Evolutionary conservation across 1,140 invertebrate species (phyloP).

Genomic region (Pseudobourletiella spinata): DNA sequence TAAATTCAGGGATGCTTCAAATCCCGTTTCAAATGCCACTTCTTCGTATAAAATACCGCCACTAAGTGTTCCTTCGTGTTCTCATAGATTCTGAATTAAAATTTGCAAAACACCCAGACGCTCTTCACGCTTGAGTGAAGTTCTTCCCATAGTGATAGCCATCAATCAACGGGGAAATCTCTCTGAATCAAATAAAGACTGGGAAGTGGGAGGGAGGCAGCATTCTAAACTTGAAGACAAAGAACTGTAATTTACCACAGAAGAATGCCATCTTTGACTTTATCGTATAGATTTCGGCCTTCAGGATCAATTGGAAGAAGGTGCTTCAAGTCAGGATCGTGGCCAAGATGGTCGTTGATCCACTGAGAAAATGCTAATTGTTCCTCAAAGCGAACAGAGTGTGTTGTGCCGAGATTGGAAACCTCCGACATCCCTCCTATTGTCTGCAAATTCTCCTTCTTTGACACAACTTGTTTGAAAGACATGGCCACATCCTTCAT

Average conservation of each 20-base stretch:
- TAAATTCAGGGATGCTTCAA: no score
- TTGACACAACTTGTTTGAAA: slow-evolving; percentile 86
- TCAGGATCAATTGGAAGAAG: slow-evolving; percentile 84
- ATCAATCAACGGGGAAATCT: no score
- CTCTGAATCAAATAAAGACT: no score
- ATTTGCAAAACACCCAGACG: no score
- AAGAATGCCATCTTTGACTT: slow-evolving; percentile 91
- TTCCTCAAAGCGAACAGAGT: slow-evolving; percentile 88
- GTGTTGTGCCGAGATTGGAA: slow-evolving; percentile 86
- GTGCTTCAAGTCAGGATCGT: slow-evolving; percentile 73
- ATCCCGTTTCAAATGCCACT: no score
- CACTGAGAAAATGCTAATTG: slow-evolving; percentile 97
- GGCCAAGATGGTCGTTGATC: slow-evolving; percentile 89
- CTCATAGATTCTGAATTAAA: no score
- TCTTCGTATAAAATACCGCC: no score
- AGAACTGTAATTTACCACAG: slow-evolving; percentile 91
- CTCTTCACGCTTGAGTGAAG: no score
- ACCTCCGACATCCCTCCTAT: slow-evolving; percentile 87
- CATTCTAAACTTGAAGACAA: no score
- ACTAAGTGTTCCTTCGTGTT: no score
- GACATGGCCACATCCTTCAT: slow-evolving; percentile 74
- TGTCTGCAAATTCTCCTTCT: slow-evolving; percentile 86
- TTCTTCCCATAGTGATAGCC: no score
- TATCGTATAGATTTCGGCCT: slow-evolving; percentile 81
- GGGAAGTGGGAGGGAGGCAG: no score